These are phyloP conservation scores for Aurelia aurita complex sp. Pacific DNA, from an alignment of 30 jellyfish, hydroid and myxozoan species.

Conservation along the genomic window DNA sequence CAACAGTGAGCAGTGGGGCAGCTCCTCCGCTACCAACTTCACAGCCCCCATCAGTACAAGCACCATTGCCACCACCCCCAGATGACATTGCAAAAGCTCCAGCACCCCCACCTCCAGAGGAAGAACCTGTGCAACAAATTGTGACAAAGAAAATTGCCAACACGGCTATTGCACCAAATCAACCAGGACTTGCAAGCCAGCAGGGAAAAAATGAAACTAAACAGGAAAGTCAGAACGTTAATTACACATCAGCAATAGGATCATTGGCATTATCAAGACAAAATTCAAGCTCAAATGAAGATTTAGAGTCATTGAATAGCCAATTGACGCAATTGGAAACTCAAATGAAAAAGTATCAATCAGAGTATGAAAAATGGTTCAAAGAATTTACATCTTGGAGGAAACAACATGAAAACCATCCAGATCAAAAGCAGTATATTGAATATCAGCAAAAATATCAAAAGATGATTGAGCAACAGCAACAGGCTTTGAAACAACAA, in stretches of 20 bases:
- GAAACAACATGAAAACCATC: constrained; percentile 92
- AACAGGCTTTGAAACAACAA: constrained; percentile 71
- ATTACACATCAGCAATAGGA: constrained; percentile 27
- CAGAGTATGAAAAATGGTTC: constrained; percentile 92
- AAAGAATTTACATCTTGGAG: constrained; percentile 86
- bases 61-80: constrained; percentile 65
- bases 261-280: constrained; percentile 35
- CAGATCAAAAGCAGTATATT: constrained; percentile 86
- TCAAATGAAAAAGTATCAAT: constrained; percentile 84
- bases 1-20: not conserved
- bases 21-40: constrained; percentile 45
- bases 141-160: not conserved
- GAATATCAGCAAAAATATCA: constrained; percentile 92
- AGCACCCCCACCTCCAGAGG: constrained; percentile 65
- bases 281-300: constrained; percentile 27
- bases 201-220: not conserved
- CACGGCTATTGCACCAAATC: not conserved
- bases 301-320: constrained; percentile 42
- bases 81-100: constrained; percentile 24
- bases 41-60: constrained; percentile 32
- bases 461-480: constrained; percentile 87
- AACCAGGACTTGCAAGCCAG: not conserved
- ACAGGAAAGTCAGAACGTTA: constrained; percentile 2
- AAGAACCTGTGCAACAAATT: constrained; percentile 12
- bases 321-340: constrained; percentile 68